A percentile compares a stretch with the other conserved stretches of the same genome.
These are phyloP conservation scores for Thinocorus orbignyianus DNA, from an alignment of 2,113 vertebrate genomes.

Conservation along the genomic window DNA sequence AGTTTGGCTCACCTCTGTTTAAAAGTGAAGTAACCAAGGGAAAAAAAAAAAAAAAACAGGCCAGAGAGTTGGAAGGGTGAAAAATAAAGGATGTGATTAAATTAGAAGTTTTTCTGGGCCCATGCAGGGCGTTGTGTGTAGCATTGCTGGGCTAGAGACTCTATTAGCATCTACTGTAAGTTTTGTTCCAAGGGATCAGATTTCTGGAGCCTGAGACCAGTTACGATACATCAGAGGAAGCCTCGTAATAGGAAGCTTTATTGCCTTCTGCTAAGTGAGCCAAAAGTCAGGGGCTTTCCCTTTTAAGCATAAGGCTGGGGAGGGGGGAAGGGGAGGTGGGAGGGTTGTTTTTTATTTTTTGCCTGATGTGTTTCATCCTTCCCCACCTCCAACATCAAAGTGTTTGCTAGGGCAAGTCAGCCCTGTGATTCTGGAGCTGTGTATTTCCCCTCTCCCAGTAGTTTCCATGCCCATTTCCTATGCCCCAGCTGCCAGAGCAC, in stretches of 20 bases:
- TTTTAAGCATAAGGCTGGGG: constrained; percentile 9
- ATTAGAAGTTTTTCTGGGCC: background rate
- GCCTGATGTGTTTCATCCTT: constrained; percentile 71
- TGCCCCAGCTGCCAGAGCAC: constrained; percentile 64
- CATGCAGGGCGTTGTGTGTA: background rate
- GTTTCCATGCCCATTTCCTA: constrained; percentile 69
- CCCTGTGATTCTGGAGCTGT: constrained; percentile 56
- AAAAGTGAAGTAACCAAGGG: background rate
- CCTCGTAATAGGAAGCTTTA: constrained; percentile 64
- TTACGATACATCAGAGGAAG: constrained; percentile 63
- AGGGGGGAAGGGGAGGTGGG: background rate
- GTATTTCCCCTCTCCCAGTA: constrained; percentile 62
- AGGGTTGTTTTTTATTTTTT: constrained; percentile 27
- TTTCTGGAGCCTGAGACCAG: constrained; percentile 67
- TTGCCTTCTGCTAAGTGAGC: constrained; percentile 58
- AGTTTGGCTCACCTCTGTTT: background rate
- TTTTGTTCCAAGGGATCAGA: constrained; percentile 50
- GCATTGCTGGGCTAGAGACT: background rate
- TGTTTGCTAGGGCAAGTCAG: constrained; percentile 53
- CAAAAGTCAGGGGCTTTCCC: constrained; percentile 54
- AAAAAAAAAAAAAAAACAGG: constrained; percentile 1
- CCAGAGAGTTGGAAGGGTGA: background rate
- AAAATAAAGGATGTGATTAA: background rate
- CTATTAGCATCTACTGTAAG: constrained; percentile 32
- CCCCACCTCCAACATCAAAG: constrained; percentile 71